These are phyloP conservation scores for Ailurus styani DNA, from an alignment of 2,113 vertebrate species.

Conservation along the genomic window DNA sequence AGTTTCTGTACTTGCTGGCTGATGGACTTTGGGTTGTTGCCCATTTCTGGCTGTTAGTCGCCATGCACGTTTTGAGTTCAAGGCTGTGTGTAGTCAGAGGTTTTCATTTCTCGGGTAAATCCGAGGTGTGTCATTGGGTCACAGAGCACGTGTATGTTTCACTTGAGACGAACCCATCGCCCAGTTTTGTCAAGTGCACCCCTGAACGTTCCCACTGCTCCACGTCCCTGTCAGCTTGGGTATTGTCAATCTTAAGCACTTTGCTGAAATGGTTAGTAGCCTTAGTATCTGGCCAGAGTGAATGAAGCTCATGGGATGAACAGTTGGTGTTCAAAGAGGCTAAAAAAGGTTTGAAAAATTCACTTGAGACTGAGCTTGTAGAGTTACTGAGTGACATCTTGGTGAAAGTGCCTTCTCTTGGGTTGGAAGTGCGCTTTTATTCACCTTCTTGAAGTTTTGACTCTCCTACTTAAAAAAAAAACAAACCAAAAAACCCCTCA, in stretches of 20 bases:
- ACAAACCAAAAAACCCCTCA: background rate
- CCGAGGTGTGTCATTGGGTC: background rate
- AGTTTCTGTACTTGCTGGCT: background rate
- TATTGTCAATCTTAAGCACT: background rate
- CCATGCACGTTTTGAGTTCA: background rate
- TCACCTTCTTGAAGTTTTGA: background rate
- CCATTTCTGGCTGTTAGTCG: background rate
- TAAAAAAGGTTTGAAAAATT: background rate
- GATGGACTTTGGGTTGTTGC: background rate
- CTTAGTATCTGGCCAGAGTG: background rate
- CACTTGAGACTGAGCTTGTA: background rate
- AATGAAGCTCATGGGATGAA: background rate
- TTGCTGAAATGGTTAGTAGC: background rate
- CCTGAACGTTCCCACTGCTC: too few relatives aligned
- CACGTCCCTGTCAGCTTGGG: background rate
- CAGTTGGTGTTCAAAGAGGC: too few relatives aligned
- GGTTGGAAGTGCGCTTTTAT: background rate
- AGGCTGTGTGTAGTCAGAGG: background rate
- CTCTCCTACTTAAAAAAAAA: background rate
- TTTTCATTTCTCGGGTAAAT: background rate
- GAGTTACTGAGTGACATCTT: background rate
- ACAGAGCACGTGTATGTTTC: background rate
- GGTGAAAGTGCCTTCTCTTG: background rate
- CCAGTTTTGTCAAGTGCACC: background rate
- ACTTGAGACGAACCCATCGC: background rate